Evolutionary conservation across 2,113 vertebrate genomes (phyloP).

Genomic region (Ptychochromis oligacanthus): DNA sequence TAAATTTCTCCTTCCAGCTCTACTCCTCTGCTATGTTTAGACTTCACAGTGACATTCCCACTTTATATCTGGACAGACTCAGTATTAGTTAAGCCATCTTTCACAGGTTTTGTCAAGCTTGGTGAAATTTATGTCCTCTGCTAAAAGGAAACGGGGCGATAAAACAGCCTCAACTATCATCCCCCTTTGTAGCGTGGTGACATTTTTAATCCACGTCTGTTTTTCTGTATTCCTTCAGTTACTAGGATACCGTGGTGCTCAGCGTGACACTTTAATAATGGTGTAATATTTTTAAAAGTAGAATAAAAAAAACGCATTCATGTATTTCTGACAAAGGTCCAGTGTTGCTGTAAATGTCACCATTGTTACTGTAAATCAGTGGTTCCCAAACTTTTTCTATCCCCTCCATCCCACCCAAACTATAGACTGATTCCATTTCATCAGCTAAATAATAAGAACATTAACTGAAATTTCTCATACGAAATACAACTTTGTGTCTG

Average conservation of each 20-base stretch:
- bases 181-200: constrained; percentile 1
- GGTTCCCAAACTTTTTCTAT: constrained; percentile 23
- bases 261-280: constrained; percentile 8
- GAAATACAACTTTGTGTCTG: neutral
- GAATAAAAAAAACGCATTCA: constrained; percentile 7
- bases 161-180: constrained; percentile 8
- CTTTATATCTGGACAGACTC: constrained; percentile 60
- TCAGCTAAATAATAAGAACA: neutral
- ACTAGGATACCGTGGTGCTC: constrained; percentile 36
- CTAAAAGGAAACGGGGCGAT: constrained; percentile 19
- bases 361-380: constrained; percentile 30
- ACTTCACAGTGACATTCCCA: constrained; percentile 53
- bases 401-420: neutral
- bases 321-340: constrained; percentile 16
- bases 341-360: constrained; percentile 28
- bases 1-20: constrained; percentile 49
- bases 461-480: neutral
- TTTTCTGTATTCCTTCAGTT: constrained; percentile 43
- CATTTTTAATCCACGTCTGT: constrained; percentile 33
- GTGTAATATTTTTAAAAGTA: constrained; percentile 14
- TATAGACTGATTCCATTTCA: neutral
- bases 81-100: constrained; percentile 20
- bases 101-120: constrained; percentile 46
- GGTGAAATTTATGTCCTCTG: constrained; percentile 27
- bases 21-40: constrained; percentile 58